Conservation (phyloP, 2,797 vertebrate species). For the Eupleurogrammus muticus region DNA sequence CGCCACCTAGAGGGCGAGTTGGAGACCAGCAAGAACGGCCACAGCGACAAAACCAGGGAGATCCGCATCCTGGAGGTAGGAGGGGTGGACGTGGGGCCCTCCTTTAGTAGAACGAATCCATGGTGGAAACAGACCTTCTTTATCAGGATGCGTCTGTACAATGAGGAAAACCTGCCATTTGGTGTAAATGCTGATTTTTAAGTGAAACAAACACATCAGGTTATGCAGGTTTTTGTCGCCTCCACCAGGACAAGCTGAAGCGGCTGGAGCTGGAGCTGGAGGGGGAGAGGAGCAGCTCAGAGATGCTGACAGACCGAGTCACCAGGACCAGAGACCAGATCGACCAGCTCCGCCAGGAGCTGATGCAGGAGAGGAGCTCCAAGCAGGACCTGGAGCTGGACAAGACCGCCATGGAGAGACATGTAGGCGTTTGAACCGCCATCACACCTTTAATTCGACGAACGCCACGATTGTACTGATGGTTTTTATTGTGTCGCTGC, state of each 20-base stretch:
- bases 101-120: not conserved
- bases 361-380: constrained; percentile 92
- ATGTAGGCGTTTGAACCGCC: constrained; percentile 28
- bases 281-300: constrained; percentile 89
- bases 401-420: constrained; percentile 92
- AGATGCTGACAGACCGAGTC: constrained; percentile 92
- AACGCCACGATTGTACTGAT: not conserved
- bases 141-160: not conserved
- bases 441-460: not conserved
- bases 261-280: constrained; percentile 91
- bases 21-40: constrained; percentile 84
- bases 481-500: constrained; percentile 17
- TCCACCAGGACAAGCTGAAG: constrained; percentile 90
- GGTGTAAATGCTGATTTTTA: too few relatives aligned
- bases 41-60: constrained; percentile 88
- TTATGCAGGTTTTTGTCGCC: too few relatives aligned
- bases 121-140: too few relatives aligned
- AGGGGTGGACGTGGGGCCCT: not conserved
- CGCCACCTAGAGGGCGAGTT: constrained; percentile 89
- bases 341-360: constrained; percentile 92
- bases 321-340: constrained; percentile 92
- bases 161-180: too few relatives aligned
- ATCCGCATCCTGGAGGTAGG: constrained; percentile 81
- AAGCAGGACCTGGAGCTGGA: constrained; percentile 96
- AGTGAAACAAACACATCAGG: too few relatives aligned